Evolutionary conservation across 1,140 invertebrate genomes (phyloP).

Genomic region (Drosophila guanche): DNA sequence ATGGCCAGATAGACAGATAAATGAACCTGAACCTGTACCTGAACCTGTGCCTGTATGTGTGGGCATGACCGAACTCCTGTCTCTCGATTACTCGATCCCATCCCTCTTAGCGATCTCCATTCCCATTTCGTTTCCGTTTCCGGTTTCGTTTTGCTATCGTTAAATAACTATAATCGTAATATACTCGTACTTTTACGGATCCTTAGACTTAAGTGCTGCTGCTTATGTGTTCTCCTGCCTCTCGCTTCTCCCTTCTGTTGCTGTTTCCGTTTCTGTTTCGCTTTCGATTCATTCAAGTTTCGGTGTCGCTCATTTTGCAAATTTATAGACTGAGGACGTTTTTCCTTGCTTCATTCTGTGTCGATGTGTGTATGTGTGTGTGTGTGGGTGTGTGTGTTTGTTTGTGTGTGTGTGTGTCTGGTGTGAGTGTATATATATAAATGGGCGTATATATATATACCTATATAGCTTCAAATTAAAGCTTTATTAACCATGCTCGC

Average conservation of each 20-base stretch:
- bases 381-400: constrained; percentile 4
- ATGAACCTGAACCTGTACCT: not conserved
- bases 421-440: constrained; percentile 38
- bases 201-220: constrained; percentile 60
- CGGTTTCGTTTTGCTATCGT: constrained; percentile 56
- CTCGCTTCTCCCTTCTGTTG: not conserved
- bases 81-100: constrained; percentile 21
- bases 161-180: constrained; percentile 59
- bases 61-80: constrained; percentile 4
- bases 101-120: constrained; percentile 13
- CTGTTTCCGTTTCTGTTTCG: constrained; percentile 4
- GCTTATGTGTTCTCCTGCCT: constrained; percentile 25
- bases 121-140: constrained; percentile 22
- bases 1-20: constrained; percentile 18
- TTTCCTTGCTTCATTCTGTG: constrained; percentile 41
- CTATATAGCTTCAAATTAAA: constrained; percentile 83
- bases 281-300: constrained; percentile 32
- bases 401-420: constrained; percentile 23
- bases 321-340: constrained; percentile 81
- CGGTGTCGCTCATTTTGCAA: constrained; percentile 73
- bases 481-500: constrained; percentile 84
- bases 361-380: constrained; percentile 31
- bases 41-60: constrained; percentile 19
- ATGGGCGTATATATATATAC: constrained; percentile 62
- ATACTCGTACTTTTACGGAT: constrained; percentile 56